phyloP scores from a whole-genome alignment of 23 tunicate species.

The Trididemnum clinides region DNA sequence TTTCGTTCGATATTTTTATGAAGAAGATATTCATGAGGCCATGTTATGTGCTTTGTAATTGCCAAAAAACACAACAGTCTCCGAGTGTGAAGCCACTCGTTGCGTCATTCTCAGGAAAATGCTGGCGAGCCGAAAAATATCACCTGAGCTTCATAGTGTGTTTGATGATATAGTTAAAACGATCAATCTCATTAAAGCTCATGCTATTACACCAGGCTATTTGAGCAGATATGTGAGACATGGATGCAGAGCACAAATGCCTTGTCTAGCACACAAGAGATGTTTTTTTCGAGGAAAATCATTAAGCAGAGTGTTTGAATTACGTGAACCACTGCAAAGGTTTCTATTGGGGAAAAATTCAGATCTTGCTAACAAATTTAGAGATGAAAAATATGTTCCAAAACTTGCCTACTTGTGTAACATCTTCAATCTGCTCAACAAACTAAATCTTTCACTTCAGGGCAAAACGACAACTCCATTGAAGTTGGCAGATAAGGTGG shows the following conservation, averaged over 20 bases:
- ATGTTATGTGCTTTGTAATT: conserved; percentile 47
- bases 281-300: background rate
- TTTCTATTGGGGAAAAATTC: too few species aligned
- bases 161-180: conserved; percentile 51
- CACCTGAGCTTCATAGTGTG: background rate
- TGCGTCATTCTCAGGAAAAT: conserved; percentile 22
- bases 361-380: too few species aligned
- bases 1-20: conserved; percentile 58
- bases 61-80: conserved; percentile 65
- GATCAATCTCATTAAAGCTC: conserved; percentile 64
- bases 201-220: conserved; percentile 61
- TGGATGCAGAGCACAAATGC: too few species aligned
- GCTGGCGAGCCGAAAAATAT: conserved; percentile 49
- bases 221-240: conserved; percentile 24
- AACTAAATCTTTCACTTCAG: too few species aligned
- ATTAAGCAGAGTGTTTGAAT: conserved; percentile 44
- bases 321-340: too few species aligned
- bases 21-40: conserved; percentile 50
- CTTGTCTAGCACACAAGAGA: too few species aligned
- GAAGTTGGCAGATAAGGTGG: too few species aligned
- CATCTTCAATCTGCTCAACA: too few species aligned
- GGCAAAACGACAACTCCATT: too few species aligned
- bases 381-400: too few species aligned
- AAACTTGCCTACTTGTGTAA: too few species aligned
- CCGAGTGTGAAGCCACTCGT: conserved; percentile 36